Conservation (phyloP, 2,888 invertebrate species). For the Endomychus coccineus region DNA sequence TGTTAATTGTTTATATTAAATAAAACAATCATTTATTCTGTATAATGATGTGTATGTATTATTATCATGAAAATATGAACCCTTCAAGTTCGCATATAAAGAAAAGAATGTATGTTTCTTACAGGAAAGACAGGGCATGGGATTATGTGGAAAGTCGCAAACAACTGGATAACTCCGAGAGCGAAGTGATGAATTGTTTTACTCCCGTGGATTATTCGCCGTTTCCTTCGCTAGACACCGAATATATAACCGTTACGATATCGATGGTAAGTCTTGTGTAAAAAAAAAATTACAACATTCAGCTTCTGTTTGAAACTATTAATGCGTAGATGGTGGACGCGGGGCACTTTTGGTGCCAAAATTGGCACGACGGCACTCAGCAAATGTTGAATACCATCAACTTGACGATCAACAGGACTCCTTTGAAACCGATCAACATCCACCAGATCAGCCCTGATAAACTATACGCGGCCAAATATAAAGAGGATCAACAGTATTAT, state of each 20-base stretch:
- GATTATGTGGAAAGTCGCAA: slow-evolving; percentile 41
- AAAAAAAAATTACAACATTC: too few species aligned
- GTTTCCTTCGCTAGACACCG: slow-evolving; percentile 28
- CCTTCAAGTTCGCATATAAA: too few species aligned
- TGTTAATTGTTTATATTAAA: too few species aligned
- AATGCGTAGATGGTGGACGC: slow-evolving; percentile 57
- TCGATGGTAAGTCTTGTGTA: slow-evolving; percentile 23
- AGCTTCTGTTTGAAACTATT: too few species aligned
- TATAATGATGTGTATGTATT: too few species aligned
- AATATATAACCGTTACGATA: slow-evolving; percentile 27
- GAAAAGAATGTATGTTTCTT: too few species aligned
- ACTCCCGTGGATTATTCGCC: slow-evolving; percentile 24
- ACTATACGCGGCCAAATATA: slow-evolving; percentile 53
- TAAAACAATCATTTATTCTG: too few species aligned
- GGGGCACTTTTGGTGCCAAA: slow-evolving; percentile 63
- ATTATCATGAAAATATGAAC: too few species aligned
- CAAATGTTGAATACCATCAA: slow-evolving; percentile 36
- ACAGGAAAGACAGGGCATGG: slow-evolving; percentile 47
- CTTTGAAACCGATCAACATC: slow-evolving; percentile 29
- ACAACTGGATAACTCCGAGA: neutral
- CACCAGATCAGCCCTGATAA: slow-evolving; percentile 32
- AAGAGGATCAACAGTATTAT: slow-evolving; percentile 45
- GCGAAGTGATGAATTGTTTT: slow-evolving; percentile 21
- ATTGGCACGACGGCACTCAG: slow-evolving; percentile 43
- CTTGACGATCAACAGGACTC: slow-evolving; percentile 37